Evolutionary conservation across 2,888 invertebrate species (phyloP), one percentile per base, ranked within the genome.

Genomic region (Sphecodes monilicornis): DNA sequence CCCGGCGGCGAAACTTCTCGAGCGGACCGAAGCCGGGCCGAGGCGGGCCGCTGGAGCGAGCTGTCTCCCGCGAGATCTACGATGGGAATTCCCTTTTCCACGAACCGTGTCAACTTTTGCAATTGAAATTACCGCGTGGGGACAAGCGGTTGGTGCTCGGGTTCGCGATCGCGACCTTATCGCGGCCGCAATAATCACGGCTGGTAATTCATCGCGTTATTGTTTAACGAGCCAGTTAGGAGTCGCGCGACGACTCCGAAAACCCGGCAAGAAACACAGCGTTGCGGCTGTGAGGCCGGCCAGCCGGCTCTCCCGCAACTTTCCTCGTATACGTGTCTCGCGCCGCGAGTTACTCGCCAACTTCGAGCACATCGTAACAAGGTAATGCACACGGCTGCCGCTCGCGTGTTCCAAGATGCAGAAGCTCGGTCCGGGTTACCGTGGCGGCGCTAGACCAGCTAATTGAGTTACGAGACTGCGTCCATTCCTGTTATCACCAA

Each of bases 311-410:
- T 29, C 74, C 11, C 11, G 70, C 60, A 82, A 86, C 54, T 86
- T 82, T 43, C 29, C 74, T 32, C 76, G 81, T 81, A 72, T 70
- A 86, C 57, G 72, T 86, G 75, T 82, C 81, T 71, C 81, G 72
- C 36, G 78, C 13, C 75, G 43, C 77, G 75, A 79, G 87, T 86
- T 87, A 69, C 71, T 70, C 74, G 70, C 74, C 76, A 86, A 90
- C 84, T 90, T 86, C 70, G 88, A 82, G 69, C 72, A 84, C 82
- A 66, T 76, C 77, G 86, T 89, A 88, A 88, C 88, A 76, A 85
- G 90, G 80, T 86, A 86, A 88, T 84, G 83, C 80, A 82, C 83
- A 80, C 60, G 80, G 72, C 66, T 66, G 18, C 36, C 54, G 75
- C 60, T 80, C 85, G 77, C 82, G 83, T 78, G 82, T 71, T 75